These are phyloP conservation scores for Conomelus anceps DNA, from an alignment of 2,888 invertebrate species.

Conservation along the genomic window DNA sequence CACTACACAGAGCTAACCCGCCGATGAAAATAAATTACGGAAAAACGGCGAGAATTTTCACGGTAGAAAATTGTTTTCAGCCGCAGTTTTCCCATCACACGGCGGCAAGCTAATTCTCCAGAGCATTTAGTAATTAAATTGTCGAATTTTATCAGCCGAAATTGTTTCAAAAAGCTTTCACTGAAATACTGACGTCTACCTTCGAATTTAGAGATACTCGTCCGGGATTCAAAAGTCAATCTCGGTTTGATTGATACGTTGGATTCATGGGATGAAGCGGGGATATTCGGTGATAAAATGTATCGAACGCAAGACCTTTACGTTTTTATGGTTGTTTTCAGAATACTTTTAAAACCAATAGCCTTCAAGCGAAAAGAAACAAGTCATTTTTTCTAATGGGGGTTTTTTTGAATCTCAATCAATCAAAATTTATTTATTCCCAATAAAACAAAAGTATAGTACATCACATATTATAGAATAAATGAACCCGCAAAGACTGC, in stretches of 20 bases:
- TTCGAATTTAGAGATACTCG: neutral
- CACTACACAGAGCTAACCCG: neutral
- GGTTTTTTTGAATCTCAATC: too few relatives aligned
- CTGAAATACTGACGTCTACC: neutral
- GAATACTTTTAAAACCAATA: too few relatives aligned
- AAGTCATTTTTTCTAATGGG: too few relatives aligned
- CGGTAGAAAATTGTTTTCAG: neutral
- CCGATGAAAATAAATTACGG: neutral
- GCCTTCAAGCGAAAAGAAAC: too few relatives aligned
- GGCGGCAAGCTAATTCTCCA: neutral
- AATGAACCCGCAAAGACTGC: too few relatives aligned
- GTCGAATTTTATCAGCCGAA: neutral
- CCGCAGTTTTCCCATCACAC: neutral
- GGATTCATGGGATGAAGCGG: neutral
- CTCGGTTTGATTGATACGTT: neutral
- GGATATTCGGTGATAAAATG: too few relatives aligned
- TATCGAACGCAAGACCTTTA: too few relatives aligned
- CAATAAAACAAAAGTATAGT: too few relatives aligned
- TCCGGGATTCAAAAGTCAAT: neutral
- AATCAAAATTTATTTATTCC: too few relatives aligned
- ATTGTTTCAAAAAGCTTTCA: neutral
- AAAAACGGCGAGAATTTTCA: neutral
- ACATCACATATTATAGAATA: too few relatives aligned
- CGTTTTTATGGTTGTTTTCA: too few relatives aligned
- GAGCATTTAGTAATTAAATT: neutral